Percentiles rank a stretch among this genome's conserved stretches.
Conservation (phyloP, 2,888 invertebrate species). For the Minunthozetes semirufus region DNA sequence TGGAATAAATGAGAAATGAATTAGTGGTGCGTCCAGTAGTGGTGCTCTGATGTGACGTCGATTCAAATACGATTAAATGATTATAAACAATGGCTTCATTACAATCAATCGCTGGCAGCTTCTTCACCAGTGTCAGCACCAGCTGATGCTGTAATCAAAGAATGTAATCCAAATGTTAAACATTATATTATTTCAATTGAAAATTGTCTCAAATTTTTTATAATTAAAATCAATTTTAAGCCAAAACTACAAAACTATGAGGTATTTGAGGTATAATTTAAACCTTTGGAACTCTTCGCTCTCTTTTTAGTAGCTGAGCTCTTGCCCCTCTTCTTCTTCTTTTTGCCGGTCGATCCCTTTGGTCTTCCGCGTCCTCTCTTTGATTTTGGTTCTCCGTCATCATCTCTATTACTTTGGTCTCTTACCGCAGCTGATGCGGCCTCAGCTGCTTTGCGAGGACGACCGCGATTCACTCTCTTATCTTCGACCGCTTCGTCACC, state of each 20-base stretch:
- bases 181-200: too few relatives aligned
- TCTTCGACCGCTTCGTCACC: conserved; percentile 39
- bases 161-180: too few relatives aligned
- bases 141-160: not conserved
- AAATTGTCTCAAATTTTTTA: too few relatives aligned
- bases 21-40: too few relatives aligned
- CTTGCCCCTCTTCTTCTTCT: conserved; percentile 40
- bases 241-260: too few relatives aligned
- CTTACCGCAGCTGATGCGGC: conserved; percentile 41
- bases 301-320: not conserved
- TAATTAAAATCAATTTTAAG: too few relatives aligned
- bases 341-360: conserved; percentile 52
- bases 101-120: not conserved
- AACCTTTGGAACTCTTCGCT: conserved; percentile 4
- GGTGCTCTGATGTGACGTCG: not conserved
- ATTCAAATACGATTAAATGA: not conserved
- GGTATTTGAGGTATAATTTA: not conserved
- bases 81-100: not conserved
- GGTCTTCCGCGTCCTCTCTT: conserved; percentile 56
- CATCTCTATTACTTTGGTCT: conserved; percentile 43
- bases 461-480: conserved; percentile 44
- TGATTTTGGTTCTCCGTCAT: conserved; percentile 49
- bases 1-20: too few relatives aligned
- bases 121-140: conserved; percentile 8
- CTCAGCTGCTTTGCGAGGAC: conserved; percentile 34